Base-by-base conservation (phyloP, 1,140 invertebrate genomes). In the Cyclargus thomasi region DNA sequence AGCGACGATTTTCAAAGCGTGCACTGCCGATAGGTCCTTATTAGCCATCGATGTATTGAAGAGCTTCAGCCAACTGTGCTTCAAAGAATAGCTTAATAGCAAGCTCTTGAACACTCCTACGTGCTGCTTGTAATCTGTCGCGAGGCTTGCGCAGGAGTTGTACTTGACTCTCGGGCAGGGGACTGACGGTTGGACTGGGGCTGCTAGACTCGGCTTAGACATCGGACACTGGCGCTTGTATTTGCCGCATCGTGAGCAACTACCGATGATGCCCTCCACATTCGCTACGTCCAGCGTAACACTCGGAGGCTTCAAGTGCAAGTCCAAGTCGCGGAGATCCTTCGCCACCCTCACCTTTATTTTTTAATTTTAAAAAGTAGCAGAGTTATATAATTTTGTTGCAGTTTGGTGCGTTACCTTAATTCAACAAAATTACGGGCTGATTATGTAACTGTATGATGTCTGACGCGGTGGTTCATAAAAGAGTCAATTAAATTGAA, bases 41-140 rank as follows among this genome's bases (percentile, higher is more conserved):
- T 86, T 88, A 6, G 86, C 80, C 76, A 82, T 81, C 17, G 79
- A 86, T 0, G 82, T 86, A 47, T 90, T 90, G 21, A 86, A 86
- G 7, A 90, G 79, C 21, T 84, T 83, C 70, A 77, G 81, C 81
- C 80, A 84, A 17, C 82, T 84, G 17, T 88, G 85, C 16, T 75
- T 78, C 1, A 90, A 23, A 0, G 88, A 90, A 65, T 86, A 88
- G 67, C 86, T 86, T 1, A 88, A 66, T 0, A 88, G 64, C 22
- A 90, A 70, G 35, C 75, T 77, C 64, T 82, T 79, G n/a, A 77
- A 78, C 6, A 82, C 67, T n/a, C 70, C 74, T n/a, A 70, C 75
- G 18, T 75, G 80, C 47, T 68, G 77, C 53, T 77, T 81, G 20
- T 81, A 75, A 22, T 79, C 76, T 0, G 79, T 82, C 7, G 76